phyloP scores from a whole-genome alignment of 1,140 invertebrate genomes.

The Neodiprion pinetum region DNA sequence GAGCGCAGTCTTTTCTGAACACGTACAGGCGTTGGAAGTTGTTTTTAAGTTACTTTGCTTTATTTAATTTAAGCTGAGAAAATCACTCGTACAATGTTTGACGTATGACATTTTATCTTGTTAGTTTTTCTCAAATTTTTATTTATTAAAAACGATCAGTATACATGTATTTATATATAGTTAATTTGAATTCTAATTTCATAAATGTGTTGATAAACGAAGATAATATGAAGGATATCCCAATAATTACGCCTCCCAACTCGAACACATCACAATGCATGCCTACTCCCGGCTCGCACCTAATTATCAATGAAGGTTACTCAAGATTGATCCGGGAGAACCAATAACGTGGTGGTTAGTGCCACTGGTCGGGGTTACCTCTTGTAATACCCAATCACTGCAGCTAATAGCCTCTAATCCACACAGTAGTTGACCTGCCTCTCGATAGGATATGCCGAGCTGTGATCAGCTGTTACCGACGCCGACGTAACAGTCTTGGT shows the following conservation, averaged over 20 bases:
- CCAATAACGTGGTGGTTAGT: not conserved
- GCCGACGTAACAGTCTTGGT: no score
- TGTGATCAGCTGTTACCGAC: not conserved
- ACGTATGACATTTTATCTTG: not conserved
- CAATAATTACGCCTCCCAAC: no score
- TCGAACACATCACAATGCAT: no score
- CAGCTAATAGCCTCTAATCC: conserved; percentile 1
- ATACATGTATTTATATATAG: not conserved
- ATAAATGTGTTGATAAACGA: no score
- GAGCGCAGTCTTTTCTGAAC: not conserved
- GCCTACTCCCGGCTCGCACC: not conserved
- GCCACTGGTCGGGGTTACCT: not conserved
- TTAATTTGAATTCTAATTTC: no score
- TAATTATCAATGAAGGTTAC: not conserved
- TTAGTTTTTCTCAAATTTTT: not conserved
- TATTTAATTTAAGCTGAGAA: no score
- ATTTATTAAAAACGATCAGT: not conserved
- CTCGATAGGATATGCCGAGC: not conserved
- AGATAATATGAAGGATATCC: no score
- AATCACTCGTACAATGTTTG: no score
- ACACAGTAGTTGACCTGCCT: not conserved
- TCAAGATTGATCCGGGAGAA: not conserved
- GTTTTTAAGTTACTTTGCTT: no score
- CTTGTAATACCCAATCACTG: conserved; percentile 7
- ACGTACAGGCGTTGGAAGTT: no score